These are phyloP conservation scores for Amblyjoppa fuscipennis DNA, from an alignment of 2,888 invertebrate genomes.

Conservation along the genomic window DNA sequence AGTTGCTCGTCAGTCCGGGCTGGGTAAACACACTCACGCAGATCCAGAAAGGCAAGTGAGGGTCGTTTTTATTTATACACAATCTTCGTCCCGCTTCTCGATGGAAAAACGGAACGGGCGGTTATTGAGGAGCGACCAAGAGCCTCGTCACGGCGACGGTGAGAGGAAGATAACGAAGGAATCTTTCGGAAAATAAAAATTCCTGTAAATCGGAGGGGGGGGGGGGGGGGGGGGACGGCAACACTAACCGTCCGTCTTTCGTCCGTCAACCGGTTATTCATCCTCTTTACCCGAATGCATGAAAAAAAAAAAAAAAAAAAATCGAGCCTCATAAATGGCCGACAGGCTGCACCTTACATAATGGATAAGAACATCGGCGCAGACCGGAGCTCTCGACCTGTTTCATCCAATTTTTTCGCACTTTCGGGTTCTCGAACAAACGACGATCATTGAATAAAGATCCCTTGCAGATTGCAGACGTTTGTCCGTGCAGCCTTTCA, in stretches of 20 bases:
- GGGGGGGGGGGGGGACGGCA: not conserved
- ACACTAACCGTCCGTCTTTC: conserved; percentile 21
- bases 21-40: conserved; percentile 52
- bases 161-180: no score
- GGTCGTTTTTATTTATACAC: not conserved
- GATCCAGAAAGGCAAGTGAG: not conserved
- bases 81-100: no score
- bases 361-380: conserved; percentile 20
- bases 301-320: conserved; percentile 32
- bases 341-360: conserved; percentile 1
- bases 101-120: no score
- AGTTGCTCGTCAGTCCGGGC: conserved; percentile 12
- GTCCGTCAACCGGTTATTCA: conserved; percentile 22
- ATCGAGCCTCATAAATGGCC: conserved; percentile 30
- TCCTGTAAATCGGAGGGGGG: no score
- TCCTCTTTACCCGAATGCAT: conserved; percentile 22
- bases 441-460: not conserved
- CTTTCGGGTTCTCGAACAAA: conserved; percentile 56
- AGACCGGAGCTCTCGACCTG: conserved; percentile 12
- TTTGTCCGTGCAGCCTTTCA: not conserved
- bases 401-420: conserved; percentile 42
- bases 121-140: no score
- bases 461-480: not conserved
- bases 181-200: no score
- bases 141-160: no score